phyloP scores from a whole-genome alignment of 2,113 vertebrate species.

The Mesocricetus auratus region DNA sequence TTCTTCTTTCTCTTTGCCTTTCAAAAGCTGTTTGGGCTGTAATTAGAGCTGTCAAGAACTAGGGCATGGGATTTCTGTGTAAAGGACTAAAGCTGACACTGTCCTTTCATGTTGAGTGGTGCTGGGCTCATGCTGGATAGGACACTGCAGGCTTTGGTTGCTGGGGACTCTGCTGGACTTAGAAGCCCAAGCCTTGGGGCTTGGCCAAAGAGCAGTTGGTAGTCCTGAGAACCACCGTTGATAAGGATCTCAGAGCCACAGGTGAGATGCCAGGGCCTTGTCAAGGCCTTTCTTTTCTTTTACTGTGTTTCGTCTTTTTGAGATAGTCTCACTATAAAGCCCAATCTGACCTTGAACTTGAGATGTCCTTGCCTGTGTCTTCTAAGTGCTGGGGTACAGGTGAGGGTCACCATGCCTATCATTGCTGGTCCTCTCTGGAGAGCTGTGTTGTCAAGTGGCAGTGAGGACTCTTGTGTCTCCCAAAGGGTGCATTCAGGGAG shows the following conservation, averaged over 20 bases:
- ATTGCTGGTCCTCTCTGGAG: not conserved
- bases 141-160: not conserved
- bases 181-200: not conserved
- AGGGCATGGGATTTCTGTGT: conserved; percentile 43
- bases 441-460: no score
- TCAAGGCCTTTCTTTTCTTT: not conserved
- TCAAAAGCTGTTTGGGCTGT: conserved; percentile 67
- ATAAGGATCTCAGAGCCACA: not conserved
- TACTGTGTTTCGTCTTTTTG: not conserved
- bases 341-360: not conserved
- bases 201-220: not conserved
- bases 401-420: not conserved
- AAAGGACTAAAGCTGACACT: conserved; percentile 10
- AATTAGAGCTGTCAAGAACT: conserved; percentile 58
- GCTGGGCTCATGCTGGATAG: not conserved
- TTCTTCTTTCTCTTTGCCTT: conserved; percentile 62
- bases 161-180: not conserved
- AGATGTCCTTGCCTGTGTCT: not conserved
- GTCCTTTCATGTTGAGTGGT: not conserved
- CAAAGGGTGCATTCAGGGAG: not conserved
- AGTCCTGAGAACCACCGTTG: not conserved
- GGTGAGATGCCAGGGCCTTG: not conserved
- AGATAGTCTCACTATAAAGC: not conserved
- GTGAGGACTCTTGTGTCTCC: not conserved
- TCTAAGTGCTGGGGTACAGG: not conserved